Evolutionary conservation across 2,797 vertebrate genomes (phyloP).

Genomic region (Hipposideros larvatus): DNA sequence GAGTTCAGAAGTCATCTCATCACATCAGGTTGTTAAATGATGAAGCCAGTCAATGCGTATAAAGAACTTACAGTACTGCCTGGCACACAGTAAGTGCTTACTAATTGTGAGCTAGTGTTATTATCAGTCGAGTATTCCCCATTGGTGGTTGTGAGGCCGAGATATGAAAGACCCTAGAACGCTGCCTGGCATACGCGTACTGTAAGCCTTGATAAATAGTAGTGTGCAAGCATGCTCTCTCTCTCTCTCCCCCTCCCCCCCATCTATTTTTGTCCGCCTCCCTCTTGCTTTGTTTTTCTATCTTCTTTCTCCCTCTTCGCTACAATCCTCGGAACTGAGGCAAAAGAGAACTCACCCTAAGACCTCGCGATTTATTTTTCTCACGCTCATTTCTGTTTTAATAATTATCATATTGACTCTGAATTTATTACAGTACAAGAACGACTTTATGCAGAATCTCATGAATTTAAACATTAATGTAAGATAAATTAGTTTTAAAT

Average conservation of each 20-base stretch:
- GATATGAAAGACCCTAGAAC: neutral
- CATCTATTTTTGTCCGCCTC: neutral
- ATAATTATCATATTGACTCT: slow-evolving; percentile 80
- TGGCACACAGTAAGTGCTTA: neutral
- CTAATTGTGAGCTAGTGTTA: neutral
- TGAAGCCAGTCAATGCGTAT: fast-evolving
- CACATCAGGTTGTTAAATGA: neutral
- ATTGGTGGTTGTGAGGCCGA: neutral
- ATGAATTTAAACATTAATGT: slow-evolving; percentile 87
- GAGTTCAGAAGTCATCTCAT: fast-evolving
- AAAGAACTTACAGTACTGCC: neutral
- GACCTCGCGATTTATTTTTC: slow-evolving; percentile 66
- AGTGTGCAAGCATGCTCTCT: fast-evolving
- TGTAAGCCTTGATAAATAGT: fast-evolving
- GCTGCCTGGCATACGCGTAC: too few relatives aligned
- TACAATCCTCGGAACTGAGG: slow-evolving; percentile 12
- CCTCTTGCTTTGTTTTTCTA: neutral
- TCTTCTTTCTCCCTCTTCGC: neutral
- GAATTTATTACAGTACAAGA: slow-evolving; percentile 82
- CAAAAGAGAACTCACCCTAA: neutral
- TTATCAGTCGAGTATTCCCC: fast-evolving
- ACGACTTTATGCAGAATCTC: slow-evolving; percentile 80
- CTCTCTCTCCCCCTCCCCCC: neutral
- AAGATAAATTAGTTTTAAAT: slow-evolving; percentile 88
- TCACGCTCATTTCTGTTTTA: slow-evolving; percentile 76